These are phyloP conservation scores for Scrobipalpa costella DNA, from an alignment of 2,888 invertebrate genomes.

Conservation along the genomic window DNA sequence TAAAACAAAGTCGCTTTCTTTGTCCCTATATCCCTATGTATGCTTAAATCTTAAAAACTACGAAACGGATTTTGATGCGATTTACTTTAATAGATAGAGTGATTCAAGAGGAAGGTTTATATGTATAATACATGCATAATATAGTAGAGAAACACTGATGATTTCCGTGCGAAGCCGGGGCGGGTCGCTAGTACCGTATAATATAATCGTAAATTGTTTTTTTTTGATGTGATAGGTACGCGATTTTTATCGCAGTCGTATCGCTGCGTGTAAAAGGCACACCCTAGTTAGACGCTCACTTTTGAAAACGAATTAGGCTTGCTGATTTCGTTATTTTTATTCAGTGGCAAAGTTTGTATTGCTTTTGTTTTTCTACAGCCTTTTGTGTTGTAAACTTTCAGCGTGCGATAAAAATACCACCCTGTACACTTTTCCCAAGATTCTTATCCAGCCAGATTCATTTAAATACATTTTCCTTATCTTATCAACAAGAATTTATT, in stretches of 20 bases:
- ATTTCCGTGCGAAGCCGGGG: too few relatives aligned
- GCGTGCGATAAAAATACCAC: constrained; percentile 49
- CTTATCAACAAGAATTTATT: constrained; percentile 15
- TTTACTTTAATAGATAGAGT: too few relatives aligned
- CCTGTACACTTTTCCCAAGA: constrained; percentile 46
- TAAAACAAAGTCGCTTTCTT: too few relatives aligned
- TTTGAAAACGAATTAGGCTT: constrained; percentile 64
- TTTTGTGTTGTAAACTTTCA: constrained; percentile 53
- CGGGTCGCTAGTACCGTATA: too few relatives aligned
- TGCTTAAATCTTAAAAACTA: too few relatives aligned
- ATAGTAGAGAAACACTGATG: too few relatives aligned
- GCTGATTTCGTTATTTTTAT: constrained; percentile 71
- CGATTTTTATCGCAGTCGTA: constrained; percentile 24
- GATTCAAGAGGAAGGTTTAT: too few relatives aligned
- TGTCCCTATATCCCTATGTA: too few relatives aligned
- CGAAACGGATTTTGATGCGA: too few relatives aligned
- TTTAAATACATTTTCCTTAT: constrained; percentile 60
- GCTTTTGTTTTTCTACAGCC: constrained; percentile 60
- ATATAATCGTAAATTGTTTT: too few relatives aligned
- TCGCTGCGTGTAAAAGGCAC: constrained; percentile 34
- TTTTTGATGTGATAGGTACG: too few relatives aligned
- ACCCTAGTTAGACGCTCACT: constrained; percentile 46
- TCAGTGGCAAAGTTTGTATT: constrained; percentile 72
- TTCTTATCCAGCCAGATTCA: constrained; percentile 68
- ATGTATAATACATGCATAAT: too few relatives aligned